These are phyloP conservation scores for Cacatua alba DNA, from an alignment of 2,113 vertebrate species.

Conservation along the genomic window DNA sequence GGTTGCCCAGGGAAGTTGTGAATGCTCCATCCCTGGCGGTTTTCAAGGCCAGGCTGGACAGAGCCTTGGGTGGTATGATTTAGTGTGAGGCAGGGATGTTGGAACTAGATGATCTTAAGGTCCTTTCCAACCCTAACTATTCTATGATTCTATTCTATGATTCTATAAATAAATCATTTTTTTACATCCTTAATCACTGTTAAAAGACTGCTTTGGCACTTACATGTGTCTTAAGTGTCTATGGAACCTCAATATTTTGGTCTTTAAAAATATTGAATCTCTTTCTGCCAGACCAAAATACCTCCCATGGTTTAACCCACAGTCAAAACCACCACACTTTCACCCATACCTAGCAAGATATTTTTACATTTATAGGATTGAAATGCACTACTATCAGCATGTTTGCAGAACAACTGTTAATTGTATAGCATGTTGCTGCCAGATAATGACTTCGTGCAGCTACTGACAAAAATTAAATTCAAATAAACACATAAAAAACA, in stretches of 20 bases:
- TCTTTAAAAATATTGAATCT: not conserved
- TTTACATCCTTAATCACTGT: not conserved
- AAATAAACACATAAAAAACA: not conserved
- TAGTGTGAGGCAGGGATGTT: too few relatives aligned
- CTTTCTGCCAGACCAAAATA: not conserved
- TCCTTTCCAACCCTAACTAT: too few relatives aligned
- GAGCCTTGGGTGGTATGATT: too few relatives aligned
- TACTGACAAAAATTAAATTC: not conserved
- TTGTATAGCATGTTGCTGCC: not conserved
- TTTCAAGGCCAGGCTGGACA: too few relatives aligned
- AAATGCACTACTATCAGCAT: not conserved
- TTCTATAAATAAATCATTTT: not conserved
- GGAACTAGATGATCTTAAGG: too few relatives aligned
- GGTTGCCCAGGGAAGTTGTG: too few relatives aligned
- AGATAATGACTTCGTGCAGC: not conserved
- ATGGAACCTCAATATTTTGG: fast-evolving
- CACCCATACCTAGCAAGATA: not conserved
- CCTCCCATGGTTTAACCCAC: not conserved
- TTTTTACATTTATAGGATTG: not conserved
- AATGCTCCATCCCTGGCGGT: too few relatives aligned
- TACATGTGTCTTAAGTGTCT: not conserved
- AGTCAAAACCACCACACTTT: not conserved
- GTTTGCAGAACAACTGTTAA: not conserved
- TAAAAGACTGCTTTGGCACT: not conserved
- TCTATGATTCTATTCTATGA: too few relatives aligned